A percentile compares a stretch with the other conserved stretches of the same genome.
phyloP scores from a whole-genome alignment of 2,113 vertebrate genomes.

The Epinephelus lanceolatus region DNA sequence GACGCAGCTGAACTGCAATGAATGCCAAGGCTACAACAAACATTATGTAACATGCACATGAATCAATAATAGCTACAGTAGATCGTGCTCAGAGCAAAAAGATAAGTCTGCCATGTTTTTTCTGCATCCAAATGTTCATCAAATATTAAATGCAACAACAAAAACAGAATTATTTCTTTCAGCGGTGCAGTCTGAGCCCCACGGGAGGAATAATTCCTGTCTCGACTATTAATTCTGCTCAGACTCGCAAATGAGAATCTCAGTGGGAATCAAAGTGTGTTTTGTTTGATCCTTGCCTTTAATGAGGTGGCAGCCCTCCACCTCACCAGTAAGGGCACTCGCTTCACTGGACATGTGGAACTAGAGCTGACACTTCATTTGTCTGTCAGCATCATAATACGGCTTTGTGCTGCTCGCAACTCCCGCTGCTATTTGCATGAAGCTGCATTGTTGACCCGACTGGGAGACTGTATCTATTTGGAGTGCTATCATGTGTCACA shows the following conservation, averaged over 20 bases:
- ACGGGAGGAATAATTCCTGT: slow-evolving; percentile 15
- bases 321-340: slow-evolving; percentile 38
- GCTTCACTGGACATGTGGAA: slow-evolving; percentile 60
- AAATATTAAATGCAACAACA: background rate
- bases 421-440: slow-evolving; percentile 2
- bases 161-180: slow-evolving; percentile 21
- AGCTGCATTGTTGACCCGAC: background rate
- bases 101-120: background rate
- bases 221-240: slow-evolving; percentile 53
- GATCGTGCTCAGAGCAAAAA: background rate
- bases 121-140: background rate
- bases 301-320: slow-evolving; percentile 66
- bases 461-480: background rate
- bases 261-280: slow-evolving; percentile 50
- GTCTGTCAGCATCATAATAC: slow-evolving; percentile 48
- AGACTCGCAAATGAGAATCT: slow-evolving; percentile 47
- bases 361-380: slow-evolving; percentile 48
- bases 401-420: slow-evolving; percentile 36
- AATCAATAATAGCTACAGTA: background rate
- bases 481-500: background rate
- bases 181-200: slow-evolving; percentile 19
- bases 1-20: background rate
- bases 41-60: background rate
- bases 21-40: background rate
- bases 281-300: slow-evolving; percentile 61